Conservation (phyloP, 1,140 invertebrate genomes). For the Danaus plexippus region DNA sequence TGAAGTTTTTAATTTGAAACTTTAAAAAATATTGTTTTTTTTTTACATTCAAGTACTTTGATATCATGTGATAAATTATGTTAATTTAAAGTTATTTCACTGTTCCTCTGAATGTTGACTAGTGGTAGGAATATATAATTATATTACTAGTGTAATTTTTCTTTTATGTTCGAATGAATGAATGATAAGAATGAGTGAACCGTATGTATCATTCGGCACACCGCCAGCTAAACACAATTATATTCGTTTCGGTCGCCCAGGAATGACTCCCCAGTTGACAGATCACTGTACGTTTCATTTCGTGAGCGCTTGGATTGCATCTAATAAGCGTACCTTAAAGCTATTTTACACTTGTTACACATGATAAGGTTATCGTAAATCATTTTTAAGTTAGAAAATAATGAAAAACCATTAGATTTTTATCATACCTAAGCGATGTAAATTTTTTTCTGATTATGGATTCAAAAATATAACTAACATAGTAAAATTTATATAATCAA, state of each 20-base stretch:
- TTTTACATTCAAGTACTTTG: too few relatives aligned
- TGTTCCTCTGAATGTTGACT: background rate
- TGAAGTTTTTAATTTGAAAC: background rate
- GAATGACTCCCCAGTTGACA: slow-evolving; percentile 41
- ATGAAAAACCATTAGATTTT: too few relatives aligned
- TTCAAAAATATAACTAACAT: too few relatives aligned
- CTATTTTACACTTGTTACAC: slow-evolving; percentile 14
- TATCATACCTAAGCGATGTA: too few relatives aligned
- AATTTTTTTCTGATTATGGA: too few relatives aligned
- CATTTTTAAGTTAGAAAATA: background rate
- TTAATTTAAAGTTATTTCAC: background rate
- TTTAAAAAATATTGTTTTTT: too few relatives aligned
- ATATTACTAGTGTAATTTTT: background rate
- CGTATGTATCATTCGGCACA: slow-evolving; percentile 16
- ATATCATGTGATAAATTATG: too few relatives aligned
- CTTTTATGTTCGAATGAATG: background rate
- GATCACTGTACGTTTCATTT: slow-evolving; percentile 18
- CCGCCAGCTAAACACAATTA: slow-evolving; percentile 18
- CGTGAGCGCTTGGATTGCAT: slow-evolving; percentile 28
- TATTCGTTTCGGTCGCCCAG: slow-evolving; percentile 23
- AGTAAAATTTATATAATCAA: background rate
- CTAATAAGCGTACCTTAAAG: slow-evolving; percentile 42
- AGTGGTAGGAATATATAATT: background rate
- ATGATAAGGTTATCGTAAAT: background rate
- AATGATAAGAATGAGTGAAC: slow-evolving; percentile 13